A percentile compares a stretch with the other conserved stretches of the same genome.
phyloP scores from a whole-genome alignment of 2,888 invertebrate genomes.

The Aphidoletes aphidimyza region DNA sequence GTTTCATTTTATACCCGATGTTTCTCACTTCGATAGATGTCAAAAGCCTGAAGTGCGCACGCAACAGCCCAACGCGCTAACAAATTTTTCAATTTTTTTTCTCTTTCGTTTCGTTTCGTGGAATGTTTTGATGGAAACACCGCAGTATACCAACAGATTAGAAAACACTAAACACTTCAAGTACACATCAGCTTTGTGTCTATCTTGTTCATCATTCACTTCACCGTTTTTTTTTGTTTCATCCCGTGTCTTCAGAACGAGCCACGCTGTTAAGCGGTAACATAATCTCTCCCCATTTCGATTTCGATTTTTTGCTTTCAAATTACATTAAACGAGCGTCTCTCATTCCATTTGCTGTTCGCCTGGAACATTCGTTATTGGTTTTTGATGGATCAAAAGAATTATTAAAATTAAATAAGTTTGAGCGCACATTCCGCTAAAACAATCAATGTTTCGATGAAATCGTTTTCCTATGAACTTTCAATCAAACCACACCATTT shows the following conservation, averaged over 20 bases:
- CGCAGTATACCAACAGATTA: slow-evolving; percentile 45
- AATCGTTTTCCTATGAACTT: neutral
- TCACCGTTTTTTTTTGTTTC: neutral
- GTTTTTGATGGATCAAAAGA: slow-evolving; percentile 43
- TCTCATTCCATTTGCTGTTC: neutral
- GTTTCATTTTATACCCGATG: neutral
- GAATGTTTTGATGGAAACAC: slow-evolving; percentile 54
- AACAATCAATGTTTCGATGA: slow-evolving; percentile 13
- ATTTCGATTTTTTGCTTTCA: neutral
- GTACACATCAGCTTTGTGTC: slow-evolving; percentile 23
- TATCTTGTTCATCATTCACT: slow-evolving; percentile 29
- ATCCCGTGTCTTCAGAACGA: neutral
- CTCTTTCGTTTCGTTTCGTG: neutral
- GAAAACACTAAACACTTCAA: slow-evolving; percentile 36
- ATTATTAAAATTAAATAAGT: slow-evolving; percentile 52
- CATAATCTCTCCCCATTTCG: slow-evolving; percentile 22
- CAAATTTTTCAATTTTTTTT: slow-evolving; percentile 37
- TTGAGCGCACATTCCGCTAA: slow-evolving; percentile 48
- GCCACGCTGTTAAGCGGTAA: neutral
- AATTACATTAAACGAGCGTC: neutral
- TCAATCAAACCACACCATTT: neutral
- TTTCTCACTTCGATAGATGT: neutral
- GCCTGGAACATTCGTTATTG: slow-evolving; percentile 29
- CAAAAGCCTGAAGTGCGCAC: neutral
- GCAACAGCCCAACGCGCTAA: slow-evolving; percentile 12